These are phyloP conservation scores for Cyprinodon diabolis DNA, from an alignment of 2,797 vertebrate species.

Conservation along the genomic window DNA sequence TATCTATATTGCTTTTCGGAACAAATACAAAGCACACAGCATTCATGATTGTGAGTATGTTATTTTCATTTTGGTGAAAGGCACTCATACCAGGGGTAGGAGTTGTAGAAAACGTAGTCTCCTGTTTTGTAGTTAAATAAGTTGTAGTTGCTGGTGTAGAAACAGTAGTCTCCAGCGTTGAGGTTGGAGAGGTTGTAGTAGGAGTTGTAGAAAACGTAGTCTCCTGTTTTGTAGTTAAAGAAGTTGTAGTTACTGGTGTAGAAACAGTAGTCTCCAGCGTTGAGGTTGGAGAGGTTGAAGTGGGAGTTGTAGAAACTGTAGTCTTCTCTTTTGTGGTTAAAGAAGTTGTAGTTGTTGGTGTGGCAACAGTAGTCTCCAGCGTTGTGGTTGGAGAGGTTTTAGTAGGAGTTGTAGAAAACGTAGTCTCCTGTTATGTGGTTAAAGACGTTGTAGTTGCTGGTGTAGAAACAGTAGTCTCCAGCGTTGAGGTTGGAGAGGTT, in stretches of 20 bases:
- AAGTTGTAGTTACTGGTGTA: not conserved
- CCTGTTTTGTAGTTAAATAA: not conserved
- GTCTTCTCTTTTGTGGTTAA: not conserved
- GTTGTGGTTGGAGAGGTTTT: conserved; percentile 5
- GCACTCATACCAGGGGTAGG: not conserved
- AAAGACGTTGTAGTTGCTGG: not conserved
- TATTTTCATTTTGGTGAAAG: not conserved
- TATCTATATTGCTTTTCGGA: not conserved
- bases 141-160: not conserved
- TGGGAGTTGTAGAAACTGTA: not conserved
- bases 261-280: not conserved
- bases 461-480: not conserved
- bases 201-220: not conserved
- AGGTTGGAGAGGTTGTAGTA: not conserved
- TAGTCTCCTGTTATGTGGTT: not conserved
- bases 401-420: not conserved
- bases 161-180: not conserved
- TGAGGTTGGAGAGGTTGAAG: not conserved
- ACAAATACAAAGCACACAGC: not conserved
- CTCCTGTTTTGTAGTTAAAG: not conserved
- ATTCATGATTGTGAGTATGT: not conserved
- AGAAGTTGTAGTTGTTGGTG: not conserved
- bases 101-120: not conserved
- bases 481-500: not conserved
- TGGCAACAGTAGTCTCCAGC: not conserved